Base-by-base conservation (phyloP, 64 coral and sea anemone genomes). In the Porites australiensis region DNA sequence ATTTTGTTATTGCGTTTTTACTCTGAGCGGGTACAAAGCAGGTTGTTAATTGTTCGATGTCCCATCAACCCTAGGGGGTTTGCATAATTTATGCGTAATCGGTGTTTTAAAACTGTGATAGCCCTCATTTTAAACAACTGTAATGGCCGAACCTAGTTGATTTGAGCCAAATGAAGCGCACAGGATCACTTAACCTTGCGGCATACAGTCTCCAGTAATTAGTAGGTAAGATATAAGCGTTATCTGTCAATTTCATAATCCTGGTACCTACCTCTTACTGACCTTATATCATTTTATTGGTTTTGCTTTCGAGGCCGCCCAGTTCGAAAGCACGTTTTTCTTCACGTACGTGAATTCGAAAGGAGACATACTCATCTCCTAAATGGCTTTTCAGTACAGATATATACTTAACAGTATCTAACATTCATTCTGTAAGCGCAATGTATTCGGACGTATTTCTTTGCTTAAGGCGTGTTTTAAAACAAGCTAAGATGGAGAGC, bases 11-110 rank as follows among this genome's bases (percentile, higher is more conserved):
- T 84, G 46, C 18, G 44, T 84, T 68, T 12, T 50, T 13, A n/a
- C 18, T 18, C 10, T 6, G 61, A 84, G 19, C 81, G 45, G 81
- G 81, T 84, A 47, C 62, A n/a, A 13, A 65, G 19, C 81, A 69
- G 81, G 81, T 84, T 50, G 19, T 67, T 51, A 16, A 84, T 84
- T 84, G 81, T 84, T 19, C 51, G 13, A 50, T 47, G 43, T 64
- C 81, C 81, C 81, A 11, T 20, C 62, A 84, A 12, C 81, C 63
- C 62, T 84, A 50, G 46, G 81, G 81, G 69, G 67, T 81, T 50
- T 84, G 81, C 81, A 84, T 84, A 68, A 84, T 84, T 84, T 51
- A 84, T 84, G 44, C 81, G 3, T 19, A 49, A 47, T 50, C 73
- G 45, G 47, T 76, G 73, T 76, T 76, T 76, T 76, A 50, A 76